Evolutionary conservation across 2,888 invertebrate species (phyloP), one percentile per base, ranked within the genome.

Genomic region (Ferdinandea cuprea): DNA sequence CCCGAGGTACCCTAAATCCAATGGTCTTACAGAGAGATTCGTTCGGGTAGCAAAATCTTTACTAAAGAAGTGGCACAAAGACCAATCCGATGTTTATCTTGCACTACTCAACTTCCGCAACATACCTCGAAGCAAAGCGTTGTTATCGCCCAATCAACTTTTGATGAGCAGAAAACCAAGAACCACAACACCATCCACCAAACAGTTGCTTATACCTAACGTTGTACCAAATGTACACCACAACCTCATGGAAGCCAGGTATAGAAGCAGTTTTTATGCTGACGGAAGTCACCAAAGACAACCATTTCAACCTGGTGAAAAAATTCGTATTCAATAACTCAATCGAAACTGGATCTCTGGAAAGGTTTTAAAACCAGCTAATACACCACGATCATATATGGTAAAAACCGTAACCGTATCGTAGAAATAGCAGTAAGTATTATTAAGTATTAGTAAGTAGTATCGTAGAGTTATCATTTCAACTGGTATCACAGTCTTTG

Each of bases 161-260:
- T 71, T 71, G 17, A 52, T 81, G 50, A 84, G 73, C 42, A 61
- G 85, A 56, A 81, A 63, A 61, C 68, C 76, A 15, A 65, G 63
- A 28, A 72, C 74, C 32, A 61, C 46, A 73, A 52, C 72, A 9
- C 66, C 66, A 72, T 56, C 28, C 37, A 73, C 9, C n/a, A 66
- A 58, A 59, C 28, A 63, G 15, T 48, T 25, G 3, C 52, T 78
- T 30, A 30, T 40, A 58, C 72, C 72, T 28, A 65, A 66, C 81
- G 89, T 89, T 83, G 77, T 28, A 74, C 79, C 25, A 42, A 59
- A 52, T 15, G 54, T 66, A 59, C 44, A 40, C n/a, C n/a, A n/a
- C n/a, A n/a, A n/a, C n/a, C n/a, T n/a, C n/a, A n/a, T n/a, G n/a
- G n/a, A n/a, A n/a, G n/a, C n/a, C n/a, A n/a, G n/a, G n/a, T n/a